phyloP scores from a whole-genome alignment of 2,113 vertebrate species.

The Poecilia latipinna region DNA sequence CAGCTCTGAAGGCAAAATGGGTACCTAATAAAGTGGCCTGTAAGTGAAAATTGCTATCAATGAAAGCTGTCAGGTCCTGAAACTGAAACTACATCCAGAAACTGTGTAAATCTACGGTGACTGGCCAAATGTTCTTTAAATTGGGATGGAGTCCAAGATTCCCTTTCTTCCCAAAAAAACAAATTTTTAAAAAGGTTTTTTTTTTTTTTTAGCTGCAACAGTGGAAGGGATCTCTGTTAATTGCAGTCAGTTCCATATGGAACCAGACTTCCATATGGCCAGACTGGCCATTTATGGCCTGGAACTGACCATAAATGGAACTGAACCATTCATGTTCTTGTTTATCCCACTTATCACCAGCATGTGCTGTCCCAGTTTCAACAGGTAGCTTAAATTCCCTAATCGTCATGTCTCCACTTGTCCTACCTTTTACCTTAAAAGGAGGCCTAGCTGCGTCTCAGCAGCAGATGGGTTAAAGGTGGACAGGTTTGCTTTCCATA shows the following conservation, averaged over 20 bases:
- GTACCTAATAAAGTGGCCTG: not conserved
- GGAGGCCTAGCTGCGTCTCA: conserved; percentile 36
- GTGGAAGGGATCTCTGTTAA: not conserved
- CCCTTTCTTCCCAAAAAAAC: not conserved
- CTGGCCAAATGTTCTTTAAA: not conserved
- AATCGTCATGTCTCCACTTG: conserved; percentile 1
- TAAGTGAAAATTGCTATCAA: not conserved
- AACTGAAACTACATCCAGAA: not conserved
- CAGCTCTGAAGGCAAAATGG: no score
- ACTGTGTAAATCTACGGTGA: not conserved
- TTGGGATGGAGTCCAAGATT: not conserved
- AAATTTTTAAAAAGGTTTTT: not conserved
- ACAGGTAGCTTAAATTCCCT: conserved; percentile 8
- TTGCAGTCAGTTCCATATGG: no score
- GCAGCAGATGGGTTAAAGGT: conserved; percentile 31
- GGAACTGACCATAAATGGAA: no score
- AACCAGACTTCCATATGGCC: no score
- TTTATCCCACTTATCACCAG: not conserved
- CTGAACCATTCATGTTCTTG: not conserved
- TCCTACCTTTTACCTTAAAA: conserved; percentile 71
- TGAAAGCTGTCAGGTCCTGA: no score
- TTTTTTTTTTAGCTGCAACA: not conserved
- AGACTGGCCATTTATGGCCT: no score
- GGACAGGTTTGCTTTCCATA: conserved; percentile 68
- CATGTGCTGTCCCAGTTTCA: not conserved